A percentile compares a stretch with the other conserved stretches of the same genome.
These are phyloP conservation scores for Lasioglossum albipes DNA, from an alignment of 1,140 invertebrate species.

Conservation along the genomic window DNA sequence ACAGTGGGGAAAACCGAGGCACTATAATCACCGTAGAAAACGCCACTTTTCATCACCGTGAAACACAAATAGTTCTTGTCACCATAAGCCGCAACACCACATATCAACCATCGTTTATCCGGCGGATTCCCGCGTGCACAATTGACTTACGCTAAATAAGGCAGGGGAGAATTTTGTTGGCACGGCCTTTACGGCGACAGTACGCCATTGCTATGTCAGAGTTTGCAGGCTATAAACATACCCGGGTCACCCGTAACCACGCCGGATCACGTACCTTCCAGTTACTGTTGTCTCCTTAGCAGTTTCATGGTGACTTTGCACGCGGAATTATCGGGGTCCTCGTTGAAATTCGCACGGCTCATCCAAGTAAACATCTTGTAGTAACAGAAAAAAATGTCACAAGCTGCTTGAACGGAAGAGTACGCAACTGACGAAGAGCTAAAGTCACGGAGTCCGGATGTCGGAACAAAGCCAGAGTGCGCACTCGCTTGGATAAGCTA, in stretches of 20 bases:
- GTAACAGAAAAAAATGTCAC: constrained; percentile 78
- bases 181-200: constrained; percentile 55
- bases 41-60: constrained; percentile 43
- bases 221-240: constrained; percentile 78
- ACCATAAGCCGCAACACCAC: constrained; percentile 21
- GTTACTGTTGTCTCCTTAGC: constrained; percentile 67
- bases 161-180: constrained; percentile 46
- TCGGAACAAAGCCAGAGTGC: constrained; percentile 32
- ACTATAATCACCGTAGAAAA: constrained; percentile 46
- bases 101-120: constrained; percentile 17
- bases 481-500: constrained; percentile 3
- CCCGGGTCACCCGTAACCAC: constrained; percentile 48
- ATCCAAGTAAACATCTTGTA: constrained; percentile 78
- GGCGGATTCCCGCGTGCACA: constrained; percentile 23
- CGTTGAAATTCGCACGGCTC: constrained; percentile 68
- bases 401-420: constrained; percentile 75
- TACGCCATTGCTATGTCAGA: constrained; percentile 75
- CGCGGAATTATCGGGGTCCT: constrained; percentile 67
- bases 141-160: constrained; percentile 38
- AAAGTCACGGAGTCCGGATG: constrained; percentile 67
- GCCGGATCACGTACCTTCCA: constrained; percentile 65
- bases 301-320: constrained; percentile 67
- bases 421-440: constrained; percentile 69
- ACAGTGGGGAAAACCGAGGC: constrained; percentile 55
- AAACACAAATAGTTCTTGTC: constrained; percentile 30